Evolutionary conservation across 2,888 invertebrate species (phyloP), one percentile per base, ranked within the genome.

Genomic region (Protodeltote pygarga): DNA sequence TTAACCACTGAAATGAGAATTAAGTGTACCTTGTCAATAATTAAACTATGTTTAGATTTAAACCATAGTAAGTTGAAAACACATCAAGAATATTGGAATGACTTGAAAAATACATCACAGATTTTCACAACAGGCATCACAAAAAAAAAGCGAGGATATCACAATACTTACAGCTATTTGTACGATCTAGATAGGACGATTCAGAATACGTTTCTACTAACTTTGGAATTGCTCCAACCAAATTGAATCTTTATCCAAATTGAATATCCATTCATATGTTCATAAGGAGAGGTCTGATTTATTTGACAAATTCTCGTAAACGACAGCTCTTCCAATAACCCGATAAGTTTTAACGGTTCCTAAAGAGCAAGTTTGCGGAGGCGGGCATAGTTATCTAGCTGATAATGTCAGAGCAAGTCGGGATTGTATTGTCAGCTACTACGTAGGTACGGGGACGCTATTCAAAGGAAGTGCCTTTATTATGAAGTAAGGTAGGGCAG

Each of bases 381-480:
- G 57, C 58, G 57, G 49, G 66, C 68, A 67, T 78, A 74, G 73
- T 76, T 77, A 68, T 63, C 48, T 50, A 63, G 51, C 64, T 72
- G 75, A 74, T 77, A 77, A 77, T 69, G 75, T 75, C 71, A 66
- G 39, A 42, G 61, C 44, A 41, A 66, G 42, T 31, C 49, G 69
- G 65, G 69, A 66, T 69, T 61, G 71, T 79, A 85, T 81, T 85
- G 82, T 83, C 80, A 77, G 71, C 66, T 65, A 45, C 47, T 64
- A 38, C 42, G 50, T 37, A 46, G 64, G 55, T 58, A 63, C 40
- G 46, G 58, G 58, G 65, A 68, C 65, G 70, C 68, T 74, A 80
- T 82, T 82, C 81, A 85, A 82, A 84, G 81, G 79, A 75, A 79
- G 76, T 79, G 73, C 77, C 77, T 79, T 82, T 83, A 83, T 83